Base-by-base conservation (phyloP, 2,797 vertebrate species). In the Chrysocyon brachyurus region DNA sequence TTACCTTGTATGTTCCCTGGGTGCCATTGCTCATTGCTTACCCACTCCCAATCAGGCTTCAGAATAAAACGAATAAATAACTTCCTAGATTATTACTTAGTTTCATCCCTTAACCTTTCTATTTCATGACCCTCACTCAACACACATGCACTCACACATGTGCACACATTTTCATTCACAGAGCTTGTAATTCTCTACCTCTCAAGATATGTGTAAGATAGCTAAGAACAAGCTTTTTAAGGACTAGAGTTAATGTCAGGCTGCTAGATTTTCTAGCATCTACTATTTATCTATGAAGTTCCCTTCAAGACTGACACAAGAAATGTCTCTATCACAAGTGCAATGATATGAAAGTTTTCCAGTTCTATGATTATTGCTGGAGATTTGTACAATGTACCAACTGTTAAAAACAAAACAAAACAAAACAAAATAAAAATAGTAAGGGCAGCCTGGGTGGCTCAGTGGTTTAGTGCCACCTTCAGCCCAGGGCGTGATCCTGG, bases 111-210 rank as follows among this genome's bases (percentile, higher is more conserved):
- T 68, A 57, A 31, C 2, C 10, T 3, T 73, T 86, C 31, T 49
- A 36, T 78, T 82, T 79, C 21, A 73, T 63, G 66, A 0, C 46
- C 8, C 4, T 86, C 26, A 31, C 14, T 91, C 2, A 82, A 33
- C 0, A 22, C 0, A 52, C 2, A 17, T 15, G 40, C 6, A 78
- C 54, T 26, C 4, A 57, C 16, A 21, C 33, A 54, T 49, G 1
- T 40, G 16, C 5, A 36, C 14, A 59, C 0, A 10, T 63, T 72
- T 85, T 54, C 7, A n/a, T 14, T 64, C 26, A 77, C 1, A 68
- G 14, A 22, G 12, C 21, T 63, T 40, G 12, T 54, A 52, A 70
- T 77, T 77, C 73, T 94, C 33, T 10, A 28, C 12, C 7, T 75
- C n/a, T 78, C 19, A 64, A 72, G 0, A 72, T 14, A 8, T 17